Evolutionary conservation across 1,140 invertebrate species (phyloP).

Genomic region (Nomia melanderi): DNA sequence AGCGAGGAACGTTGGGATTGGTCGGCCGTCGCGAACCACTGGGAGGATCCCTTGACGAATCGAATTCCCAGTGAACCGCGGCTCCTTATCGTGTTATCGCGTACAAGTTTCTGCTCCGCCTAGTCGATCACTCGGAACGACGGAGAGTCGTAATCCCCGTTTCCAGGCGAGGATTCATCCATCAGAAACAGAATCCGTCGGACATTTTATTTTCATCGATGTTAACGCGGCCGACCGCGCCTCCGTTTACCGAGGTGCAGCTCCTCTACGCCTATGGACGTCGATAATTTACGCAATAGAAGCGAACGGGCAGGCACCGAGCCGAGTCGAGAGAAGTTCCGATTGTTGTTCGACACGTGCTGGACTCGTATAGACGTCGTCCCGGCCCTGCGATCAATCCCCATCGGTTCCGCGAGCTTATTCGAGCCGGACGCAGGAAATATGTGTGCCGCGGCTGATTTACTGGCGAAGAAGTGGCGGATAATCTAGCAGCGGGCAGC

Average conservation of each 20-base stretch:
- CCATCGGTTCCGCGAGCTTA: too few species aligned
- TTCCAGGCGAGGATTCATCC: too few species aligned
- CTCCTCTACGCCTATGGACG: neutral
- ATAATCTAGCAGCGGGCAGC: slow-evolving; percentile 12
- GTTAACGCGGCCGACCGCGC: neutral
- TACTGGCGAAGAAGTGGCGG: neutral
- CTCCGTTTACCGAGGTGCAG: slow-evolving; percentile 7
- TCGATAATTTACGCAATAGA: slow-evolving; percentile 45
- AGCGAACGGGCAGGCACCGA: slow-evolving; percentile 7
- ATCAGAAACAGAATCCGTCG: neutral
- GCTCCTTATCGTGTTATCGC: too few species aligned
- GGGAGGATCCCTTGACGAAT: too few species aligned
- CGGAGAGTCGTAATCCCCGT: too few species aligned
- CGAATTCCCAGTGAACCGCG: too few species aligned
- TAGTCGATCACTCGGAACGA: too few species aligned
- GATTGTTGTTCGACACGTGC: slow-evolving; percentile 7
- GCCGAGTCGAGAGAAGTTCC: slow-evolving; percentile 12
- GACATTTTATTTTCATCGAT: slow-evolving; percentile 3
- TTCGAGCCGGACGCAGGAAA: slow-evolving; percentile 27
- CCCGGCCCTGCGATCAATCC: slow-evolving; percentile 1
- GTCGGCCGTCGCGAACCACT: too few species aligned
- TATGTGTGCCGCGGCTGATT: slow-evolving; percentile 10
- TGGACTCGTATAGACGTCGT: slow-evolving; percentile 15
- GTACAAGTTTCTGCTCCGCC: too few species aligned
- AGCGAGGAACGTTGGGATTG: too few species aligned